phyloP scores from a whole-genome alignment of 2,113 vertebrate genomes.

The Stegastes partitus region DNA sequence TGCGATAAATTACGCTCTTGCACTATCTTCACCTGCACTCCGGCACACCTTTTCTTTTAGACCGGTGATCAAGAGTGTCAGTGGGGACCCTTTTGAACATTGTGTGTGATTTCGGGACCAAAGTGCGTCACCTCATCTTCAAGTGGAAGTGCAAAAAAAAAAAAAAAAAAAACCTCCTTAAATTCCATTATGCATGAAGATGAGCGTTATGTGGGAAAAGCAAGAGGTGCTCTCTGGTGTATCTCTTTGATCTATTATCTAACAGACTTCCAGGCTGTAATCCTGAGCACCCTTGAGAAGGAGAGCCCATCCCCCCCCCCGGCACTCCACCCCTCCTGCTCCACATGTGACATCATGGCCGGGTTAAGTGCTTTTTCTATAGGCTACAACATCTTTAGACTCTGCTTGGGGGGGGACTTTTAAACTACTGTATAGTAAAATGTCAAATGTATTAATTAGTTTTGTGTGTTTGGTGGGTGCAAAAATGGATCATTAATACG shows the following conservation, averaged over 20 bases:
- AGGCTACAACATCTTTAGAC: slow-evolving; percentile 36
- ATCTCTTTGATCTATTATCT: slow-evolving; percentile 86
- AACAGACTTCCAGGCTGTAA: slow-evolving; percentile 81
- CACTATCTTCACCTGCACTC: not conserved
- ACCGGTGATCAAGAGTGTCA: not conserved
- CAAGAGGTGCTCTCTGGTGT: slow-evolving; percentile 66
- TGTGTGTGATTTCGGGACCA: slow-evolving; percentile 16
- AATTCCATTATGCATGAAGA: slow-evolving; percentile 68
- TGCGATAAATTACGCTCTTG: too few relatives aligned
- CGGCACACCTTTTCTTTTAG: slow-evolving; percentile 8
- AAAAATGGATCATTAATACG: too few relatives aligned
- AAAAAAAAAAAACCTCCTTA: slow-evolving; percentile 35
- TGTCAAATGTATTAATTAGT: not conserved
- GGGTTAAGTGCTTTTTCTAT: slow-evolving; percentile 62
- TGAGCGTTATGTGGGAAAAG: slow-evolving; percentile 69
- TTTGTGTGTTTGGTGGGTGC: not conserved
- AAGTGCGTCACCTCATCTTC: slow-evolving; percentile 37
- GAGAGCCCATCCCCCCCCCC: slow-evolving; percentile 19
- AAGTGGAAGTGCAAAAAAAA: slow-evolving; percentile 36
- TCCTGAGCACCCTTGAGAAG: slow-evolving; percentile 75
- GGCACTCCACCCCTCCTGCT: slow-evolving; percentile 14
- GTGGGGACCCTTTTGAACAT: not conserved
- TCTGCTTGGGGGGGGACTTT: not conserved
- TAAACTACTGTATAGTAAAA: not conserved
- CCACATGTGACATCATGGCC: slow-evolving; percentile 65